Percentiles rank a stretch among this genome's conserved stretches.
phyloP scores from a whole-genome alignment of 2,113 vertebrate species.

The Papio anubis region DNA sequence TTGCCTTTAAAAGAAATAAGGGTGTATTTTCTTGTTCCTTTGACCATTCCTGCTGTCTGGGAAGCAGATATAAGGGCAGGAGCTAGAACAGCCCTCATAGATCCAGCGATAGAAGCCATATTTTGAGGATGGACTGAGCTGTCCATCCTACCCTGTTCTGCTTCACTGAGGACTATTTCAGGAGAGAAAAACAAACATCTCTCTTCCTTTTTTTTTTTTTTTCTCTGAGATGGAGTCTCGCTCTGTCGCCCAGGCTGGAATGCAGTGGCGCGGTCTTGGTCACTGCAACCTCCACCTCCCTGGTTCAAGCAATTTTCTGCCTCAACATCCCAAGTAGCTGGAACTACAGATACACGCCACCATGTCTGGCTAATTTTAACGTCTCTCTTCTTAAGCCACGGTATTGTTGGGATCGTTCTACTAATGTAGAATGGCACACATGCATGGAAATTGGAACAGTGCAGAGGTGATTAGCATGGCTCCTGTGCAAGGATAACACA shows the following conservation, averaged over 20 bases:
- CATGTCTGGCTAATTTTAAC: background rate
- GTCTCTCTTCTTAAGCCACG: background rate
- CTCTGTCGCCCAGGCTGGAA: background rate
- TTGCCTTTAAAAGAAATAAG: background rate
- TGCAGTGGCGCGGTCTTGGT: background rate
- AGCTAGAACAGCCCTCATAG: background rate
- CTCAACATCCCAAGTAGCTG: background rate
- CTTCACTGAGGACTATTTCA: background rate
- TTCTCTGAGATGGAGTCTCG: background rate
- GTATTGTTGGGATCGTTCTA: background rate
- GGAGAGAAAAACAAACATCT: background rate
- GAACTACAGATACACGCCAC: background rate
- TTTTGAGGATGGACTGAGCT: background rate
- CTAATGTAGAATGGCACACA: background rate
- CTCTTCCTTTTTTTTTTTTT: background rate
- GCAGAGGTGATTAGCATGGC: no score
- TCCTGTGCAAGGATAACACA: no score
- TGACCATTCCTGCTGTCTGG: background rate
- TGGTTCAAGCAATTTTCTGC: background rate
- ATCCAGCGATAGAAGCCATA: background rate
- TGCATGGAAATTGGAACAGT: no score
- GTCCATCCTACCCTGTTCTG: background rate
- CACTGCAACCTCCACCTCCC: background rate
- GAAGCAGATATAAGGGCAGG: background rate
- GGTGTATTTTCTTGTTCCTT: background rate